Percentiles rank a stretch among this genome's conserved stretches.
Evolutionary conservation across 2,797 vertebrate genomes (phyloP).

Genomic region (Sebastes diaconus): DNA sequence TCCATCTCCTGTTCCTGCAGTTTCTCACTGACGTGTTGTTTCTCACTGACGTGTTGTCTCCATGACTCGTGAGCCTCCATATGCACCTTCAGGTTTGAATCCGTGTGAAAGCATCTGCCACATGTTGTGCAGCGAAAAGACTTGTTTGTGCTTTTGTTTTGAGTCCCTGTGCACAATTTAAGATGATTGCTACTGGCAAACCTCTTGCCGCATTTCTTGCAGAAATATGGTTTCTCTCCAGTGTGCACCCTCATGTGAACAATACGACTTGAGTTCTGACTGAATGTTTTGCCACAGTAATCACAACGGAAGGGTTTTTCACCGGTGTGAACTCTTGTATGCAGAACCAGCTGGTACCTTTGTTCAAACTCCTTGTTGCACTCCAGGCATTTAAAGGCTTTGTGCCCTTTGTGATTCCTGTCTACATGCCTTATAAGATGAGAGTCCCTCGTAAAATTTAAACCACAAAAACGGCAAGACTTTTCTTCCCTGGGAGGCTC

Average conservation of each 20-base stretch:
- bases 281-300: neutral
- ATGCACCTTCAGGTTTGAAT: constrained; percentile 19
- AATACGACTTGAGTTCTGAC: neutral
- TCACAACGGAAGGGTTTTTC: constrained; percentile 6
- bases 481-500: neutral
- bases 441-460: neutral
- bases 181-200: neutral
- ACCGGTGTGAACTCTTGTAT: neutral
- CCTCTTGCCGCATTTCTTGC: constrained; percentile 3
- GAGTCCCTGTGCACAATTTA: neutral
- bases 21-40: neutral
- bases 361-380: constrained; percentile 36
- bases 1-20: neutral
- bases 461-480: neutral
- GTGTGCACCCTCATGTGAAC: constrained; percentile 19
- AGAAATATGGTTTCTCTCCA: constrained; percentile 29
- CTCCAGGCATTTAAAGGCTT: constrained; percentile 36
- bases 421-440: constrained; percentile 6
- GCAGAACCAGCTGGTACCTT: neutral
- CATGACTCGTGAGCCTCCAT: constrained; percentile 29
- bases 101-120: neutral
- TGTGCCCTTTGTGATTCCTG: constrained; percentile 7
- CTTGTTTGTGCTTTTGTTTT: neutral
- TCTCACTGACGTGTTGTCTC: constrained; percentile 6
- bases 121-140: constrained; percentile 6